Base-by-base conservation (phyloP, 2,888 invertebrate genomes). In the Stegana nigrithorax region DNA sequence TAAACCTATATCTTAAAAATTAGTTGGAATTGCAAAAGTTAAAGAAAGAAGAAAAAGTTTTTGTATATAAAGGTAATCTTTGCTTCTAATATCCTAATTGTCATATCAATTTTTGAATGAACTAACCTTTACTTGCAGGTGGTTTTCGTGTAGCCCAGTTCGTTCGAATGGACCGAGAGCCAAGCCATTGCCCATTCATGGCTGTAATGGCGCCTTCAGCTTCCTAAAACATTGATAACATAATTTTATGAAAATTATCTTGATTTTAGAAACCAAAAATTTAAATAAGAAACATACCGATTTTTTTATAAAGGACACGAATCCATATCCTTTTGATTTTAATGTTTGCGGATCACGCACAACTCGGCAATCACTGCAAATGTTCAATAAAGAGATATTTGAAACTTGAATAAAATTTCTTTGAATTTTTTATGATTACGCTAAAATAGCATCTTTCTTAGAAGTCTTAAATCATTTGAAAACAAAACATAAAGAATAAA, bases 111-210 rank as follows among this genome's bases (percentile, higher is more conserved):
- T 23, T n/a, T 12, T 26, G 4, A 17, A 19, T 19, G 12, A 1
- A n/a, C 53, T 95, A 95, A 78, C 92, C 93, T 89, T 95, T 95
- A 59, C 93, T 93, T 75, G 94, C 93, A 51, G 97, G 96, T 55
- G 98, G 98, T 90, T 98, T 98, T 84, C 99, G 90, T 56, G 98
- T 98, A 59, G 99, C 98, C 99, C 99, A 99, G 89, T 99, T 99
- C 81, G 99, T 99, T 80, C 99, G 91, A 86, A 99, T 99, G 81
- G 97, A 94, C 78, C 98, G 90, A 74, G 96, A 96, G 39, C 99
- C 98, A 63, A 99, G 89, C 98, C 98, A 98, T 86, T 98, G 98
- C 4, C 99, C 99, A 86, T 99, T 99, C 99, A 99, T 99, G 65
- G 95, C 95, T 59, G 94, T 92, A 75, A 99, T 99, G 67, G 99